Conservation (phyloP, 2,113 vertebrate species). For the Platysteira castanea region DNA sequence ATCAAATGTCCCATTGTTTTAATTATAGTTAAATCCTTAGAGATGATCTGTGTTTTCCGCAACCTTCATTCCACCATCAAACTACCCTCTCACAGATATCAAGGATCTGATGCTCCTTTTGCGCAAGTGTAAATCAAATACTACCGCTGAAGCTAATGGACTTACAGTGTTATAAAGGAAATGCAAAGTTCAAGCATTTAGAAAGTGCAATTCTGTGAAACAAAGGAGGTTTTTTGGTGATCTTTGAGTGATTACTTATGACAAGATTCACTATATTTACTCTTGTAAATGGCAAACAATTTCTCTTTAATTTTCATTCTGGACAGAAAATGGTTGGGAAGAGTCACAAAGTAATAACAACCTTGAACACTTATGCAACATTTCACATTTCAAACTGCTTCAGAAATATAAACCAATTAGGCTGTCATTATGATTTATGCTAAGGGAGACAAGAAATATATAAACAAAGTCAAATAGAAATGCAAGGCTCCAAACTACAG, state of each 20-base stretch:
- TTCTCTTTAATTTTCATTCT: constrained; percentile 14
- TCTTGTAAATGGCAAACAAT: constrained; percentile 28
- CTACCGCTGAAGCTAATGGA: background rate
- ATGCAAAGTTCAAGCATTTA: background rate
- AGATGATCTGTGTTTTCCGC: background rate
- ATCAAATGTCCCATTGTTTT: background rate
- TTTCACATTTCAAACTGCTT: constrained; percentile 43
- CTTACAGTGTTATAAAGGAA: background rate
- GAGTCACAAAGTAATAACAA: constrained; percentile 41
- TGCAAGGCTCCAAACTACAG: background rate
- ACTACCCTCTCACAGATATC: background rate
- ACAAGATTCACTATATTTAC: constrained; percentile 13
- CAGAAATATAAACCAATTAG: constrained; percentile 59
- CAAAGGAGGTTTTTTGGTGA: background rate
- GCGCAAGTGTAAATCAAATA: background rate
- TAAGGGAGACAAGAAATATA: constrained; percentile 37
- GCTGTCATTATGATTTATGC: constrained; percentile 39
- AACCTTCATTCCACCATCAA: background rate
- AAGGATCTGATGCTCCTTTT: background rate
- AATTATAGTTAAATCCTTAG: background rate
- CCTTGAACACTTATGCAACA: constrained; percentile 17
- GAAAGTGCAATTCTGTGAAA: background rate
- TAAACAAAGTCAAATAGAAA: constrained; percentile 52
- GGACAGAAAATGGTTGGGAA: constrained; percentile 10
- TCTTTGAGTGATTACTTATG: background rate